Conservation (phyloP, 1,140 invertebrate species). For the Lasioglossum albipes region DNA sequence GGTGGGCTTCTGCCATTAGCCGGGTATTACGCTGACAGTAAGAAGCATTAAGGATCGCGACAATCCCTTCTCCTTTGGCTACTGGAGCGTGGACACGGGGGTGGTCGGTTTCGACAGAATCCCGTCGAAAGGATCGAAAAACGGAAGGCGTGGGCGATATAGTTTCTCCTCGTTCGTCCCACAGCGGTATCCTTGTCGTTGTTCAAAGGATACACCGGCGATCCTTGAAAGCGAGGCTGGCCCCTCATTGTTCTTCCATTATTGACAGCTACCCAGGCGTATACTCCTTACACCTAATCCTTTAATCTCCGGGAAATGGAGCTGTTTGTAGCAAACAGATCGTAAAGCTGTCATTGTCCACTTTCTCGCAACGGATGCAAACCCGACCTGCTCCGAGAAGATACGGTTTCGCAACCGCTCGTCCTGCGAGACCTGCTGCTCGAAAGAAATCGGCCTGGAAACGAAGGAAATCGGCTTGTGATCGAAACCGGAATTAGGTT, state of each 20-base stretch:
- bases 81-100: conserved; percentile 59
- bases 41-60: conserved; percentile 68
- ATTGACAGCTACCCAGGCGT: conserved; percentile 71
- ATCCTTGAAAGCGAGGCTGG: conserved; percentile 52
- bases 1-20: conserved; percentile 59
- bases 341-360: conserved; percentile 65
- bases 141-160: conserved; percentile 14
- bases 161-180: too few relatives aligned
- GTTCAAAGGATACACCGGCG: conserved; percentile 56
- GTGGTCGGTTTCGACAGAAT: background rate
- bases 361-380: conserved; percentile 60
- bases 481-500: too few relatives aligned
- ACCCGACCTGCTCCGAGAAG: background rate
- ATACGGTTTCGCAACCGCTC: background rate
- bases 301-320: conserved; percentile 76
- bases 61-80: conserved; percentile 67
- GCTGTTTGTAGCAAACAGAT: conserved; percentile 74
- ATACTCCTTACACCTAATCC: conserved; percentile 75
- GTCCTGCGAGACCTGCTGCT: too few relatives aligned
- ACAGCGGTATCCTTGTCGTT: conserved; percentile 34
- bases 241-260: conserved; percentile 74
- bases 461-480: too few relatives aligned
- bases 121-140: background rate
- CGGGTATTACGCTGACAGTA: conserved; percentile 67
- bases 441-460: too few relatives aligned